phyloP scores from a whole-genome alignment of 2,113 vertebrate genomes.

The Petaurus breviceps region DNA sequence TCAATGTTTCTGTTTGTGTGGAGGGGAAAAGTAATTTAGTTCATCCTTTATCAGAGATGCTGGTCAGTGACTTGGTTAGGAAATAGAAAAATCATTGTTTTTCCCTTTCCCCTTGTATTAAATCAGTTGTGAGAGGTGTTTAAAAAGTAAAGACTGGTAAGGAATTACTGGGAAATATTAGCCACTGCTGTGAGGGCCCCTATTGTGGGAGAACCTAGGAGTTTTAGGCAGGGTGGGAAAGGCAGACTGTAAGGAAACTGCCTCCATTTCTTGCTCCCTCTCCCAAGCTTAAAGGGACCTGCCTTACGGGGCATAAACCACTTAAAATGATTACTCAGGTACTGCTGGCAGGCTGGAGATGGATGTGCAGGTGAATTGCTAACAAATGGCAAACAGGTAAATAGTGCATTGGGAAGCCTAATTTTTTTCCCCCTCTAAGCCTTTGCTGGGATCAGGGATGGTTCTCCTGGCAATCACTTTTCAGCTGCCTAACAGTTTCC shows the following conservation, averaged over 20 bases:
- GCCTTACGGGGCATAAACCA: not conserved
- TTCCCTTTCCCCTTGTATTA: not conserved
- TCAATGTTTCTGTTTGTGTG: slow-evolving; percentile 1
- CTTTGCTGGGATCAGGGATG: slow-evolving; percentile 18
- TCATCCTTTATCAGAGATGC: slow-evolving; percentile 50
- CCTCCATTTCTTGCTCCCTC: slow-evolving; percentile 2
- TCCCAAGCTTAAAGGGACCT: slow-evolving; percentile 62
- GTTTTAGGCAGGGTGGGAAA: not conserved
- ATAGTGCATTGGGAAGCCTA: not conserved
- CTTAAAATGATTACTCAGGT: slow-evolving; percentile 27
- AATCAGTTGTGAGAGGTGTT: not conserved
- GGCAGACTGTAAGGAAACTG: not conserved
- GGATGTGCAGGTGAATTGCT: not conserved
- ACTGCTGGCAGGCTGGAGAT: not conserved
- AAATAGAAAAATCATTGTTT: slow-evolving; percentile 32
- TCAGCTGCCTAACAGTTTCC: not conserved
- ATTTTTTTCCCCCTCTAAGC: not conserved
- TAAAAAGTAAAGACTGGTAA: not conserved
- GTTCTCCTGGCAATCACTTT: not conserved
- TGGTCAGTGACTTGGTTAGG: not conserved
- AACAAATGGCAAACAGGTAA: slow-evolving; percentile 13
- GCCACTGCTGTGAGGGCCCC: not conserved
- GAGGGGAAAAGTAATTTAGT: slow-evolving; percentile 38
- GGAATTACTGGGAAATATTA: not conserved
- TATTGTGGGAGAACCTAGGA: not conserved